A percentile compares a stretch with the other conserved stretches of the same genome.
Evolutionary conservation across 2,888 invertebrate genomes (phyloP).

Genomic region (Drosophila ezoana): DNA sequence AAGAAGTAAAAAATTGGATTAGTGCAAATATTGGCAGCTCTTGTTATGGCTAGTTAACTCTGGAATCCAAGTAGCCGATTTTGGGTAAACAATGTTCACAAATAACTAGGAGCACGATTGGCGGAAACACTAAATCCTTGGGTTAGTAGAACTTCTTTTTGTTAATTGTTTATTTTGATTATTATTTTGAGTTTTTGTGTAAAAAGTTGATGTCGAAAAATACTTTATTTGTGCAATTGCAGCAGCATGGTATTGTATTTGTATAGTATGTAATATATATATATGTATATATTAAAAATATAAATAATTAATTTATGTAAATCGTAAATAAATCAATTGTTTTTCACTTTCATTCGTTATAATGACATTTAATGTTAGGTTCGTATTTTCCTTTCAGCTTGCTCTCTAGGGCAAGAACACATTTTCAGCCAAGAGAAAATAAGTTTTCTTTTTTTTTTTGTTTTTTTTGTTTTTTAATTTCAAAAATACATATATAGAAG

Average conservation of each 20-base stretch:
- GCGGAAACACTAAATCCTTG: conserved; percentile 13
- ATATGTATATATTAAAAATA: conserved; percentile 75
- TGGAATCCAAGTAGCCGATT: conserved; percentile 40
- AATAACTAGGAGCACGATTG: conserved; percentile 26
- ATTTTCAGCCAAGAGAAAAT: conserved; percentile 34
- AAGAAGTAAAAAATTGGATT: conserved; percentile 55
- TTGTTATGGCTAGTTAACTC: conserved; percentile 44
- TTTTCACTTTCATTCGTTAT: conserved; percentile 36
- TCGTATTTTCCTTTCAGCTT: conserved; percentile 32
- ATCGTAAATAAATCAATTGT: conserved; percentile 80
- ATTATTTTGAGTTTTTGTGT: neutral
- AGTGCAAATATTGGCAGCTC: conserved; percentile 44
- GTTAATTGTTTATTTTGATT: neutral
- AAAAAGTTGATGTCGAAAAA: conserved; percentile 68
- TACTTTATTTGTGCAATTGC: conserved; percentile 84
- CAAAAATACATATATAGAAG: conserved; percentile 31
- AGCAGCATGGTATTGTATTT: conserved; percentile 78
- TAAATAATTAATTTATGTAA: conserved; percentile 82
- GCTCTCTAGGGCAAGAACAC: conserved; percentile 56
- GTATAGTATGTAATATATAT: conserved; percentile 66
- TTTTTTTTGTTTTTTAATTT: conserved; percentile 18
- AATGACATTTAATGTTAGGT: conserved; percentile 45
- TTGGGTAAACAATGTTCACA: conserved; percentile 27
- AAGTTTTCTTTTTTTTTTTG: conserved; percentile 6
- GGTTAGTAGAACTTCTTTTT: conserved; percentile 14